Base-by-base conservation (phyloP, 2,888 invertebrate genomes). In the Eristalis tenax region DNA sequence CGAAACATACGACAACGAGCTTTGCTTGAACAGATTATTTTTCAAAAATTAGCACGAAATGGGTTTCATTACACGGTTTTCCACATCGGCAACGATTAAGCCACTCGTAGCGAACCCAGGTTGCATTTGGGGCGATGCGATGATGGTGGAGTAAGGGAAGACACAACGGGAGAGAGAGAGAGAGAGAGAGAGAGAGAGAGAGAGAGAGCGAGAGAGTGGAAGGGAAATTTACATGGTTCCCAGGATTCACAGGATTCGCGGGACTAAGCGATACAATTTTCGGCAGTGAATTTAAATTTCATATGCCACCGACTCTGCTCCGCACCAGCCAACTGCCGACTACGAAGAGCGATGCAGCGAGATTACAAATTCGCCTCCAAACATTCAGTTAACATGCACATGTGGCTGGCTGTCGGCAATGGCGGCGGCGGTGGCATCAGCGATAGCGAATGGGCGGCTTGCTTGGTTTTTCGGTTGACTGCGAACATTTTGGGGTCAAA, bases 381-480 rank as follows among this genome's bases (percentile, higher is more conserved):
- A 87, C 87, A 83, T 83, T 83, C 83, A 83, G 87, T 87, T 83
- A 83, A 87, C 87, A 83, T 87, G 87, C 83, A 73, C 73, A 76
- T 83, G 83, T 83, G 75, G 76, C 71, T 71, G 70, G 43, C 64
- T 69, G 68, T 73, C 61, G 77, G 77, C 64, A 35, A 32, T 64
- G 18, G 64, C 18, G 32, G 26, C 26, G 26, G 26, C 26, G 23
- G 59, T 26, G 35, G 22, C 6, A 56, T 32, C 57, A 70, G 70
- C 70, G 78, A 76, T 77, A 73, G 64, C 81, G 73, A 73, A 68
- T 84, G 73, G 85, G 86, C 74, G 74, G 86, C 74, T 65, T 69
- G 83, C 75, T 76, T 76, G 75, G 86, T 83, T 83, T 59, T 50
- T 80, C 75, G 87, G 79, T 76, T 83, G 73, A 80, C 61, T 76